phyloP scores from a whole-genome alignment of 2,888 invertebrate genomes.

The Nemoura dubitans region DNA sequence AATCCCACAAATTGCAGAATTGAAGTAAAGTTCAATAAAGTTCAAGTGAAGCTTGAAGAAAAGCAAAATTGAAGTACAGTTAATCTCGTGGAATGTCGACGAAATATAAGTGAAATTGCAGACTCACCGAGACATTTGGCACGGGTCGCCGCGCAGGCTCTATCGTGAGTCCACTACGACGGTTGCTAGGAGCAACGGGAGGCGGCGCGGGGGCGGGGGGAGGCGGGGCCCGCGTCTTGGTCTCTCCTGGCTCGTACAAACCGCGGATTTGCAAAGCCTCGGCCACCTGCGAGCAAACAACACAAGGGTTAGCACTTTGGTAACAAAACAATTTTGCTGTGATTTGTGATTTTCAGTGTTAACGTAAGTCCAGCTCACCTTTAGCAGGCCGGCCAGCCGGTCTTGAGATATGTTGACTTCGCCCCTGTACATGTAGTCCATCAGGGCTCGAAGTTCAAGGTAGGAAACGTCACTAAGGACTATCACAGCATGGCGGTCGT shows the following conservation, averaged over 20 bases:
- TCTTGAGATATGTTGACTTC: conserved; percentile 94
- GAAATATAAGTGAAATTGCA: too few species aligned
- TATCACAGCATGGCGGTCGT: conserved; percentile 91
- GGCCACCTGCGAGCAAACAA: conserved; percentile 76
- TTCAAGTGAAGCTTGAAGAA: too few species aligned
- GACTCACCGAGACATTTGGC: not conserved
- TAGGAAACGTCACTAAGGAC: conserved; percentile 92
- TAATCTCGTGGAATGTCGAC: too few species aligned
- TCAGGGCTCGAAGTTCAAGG: conserved; percentile 89
- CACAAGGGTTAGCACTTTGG: too few species aligned
- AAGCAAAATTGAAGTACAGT: too few species aligned
- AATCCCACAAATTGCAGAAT: too few species aligned
- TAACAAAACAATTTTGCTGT: too few species aligned
- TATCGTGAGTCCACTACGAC: conserved; percentile 25
- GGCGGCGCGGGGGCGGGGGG: conserved; percentile 56
- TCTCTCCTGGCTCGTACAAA: conserved; percentile 80
- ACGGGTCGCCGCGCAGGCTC: not conserved
- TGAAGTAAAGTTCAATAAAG: too few species aligned
- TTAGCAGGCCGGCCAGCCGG: conserved; percentile 85
- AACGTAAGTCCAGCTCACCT: too few species aligned
- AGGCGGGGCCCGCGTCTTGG: not conserved
- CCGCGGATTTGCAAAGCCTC: conserved; percentile 93
- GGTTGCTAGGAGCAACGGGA: conserved; percentile 57
- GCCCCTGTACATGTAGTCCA: conserved; percentile 94
- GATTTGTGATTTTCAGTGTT: too few species aligned